These are phyloP conservation scores for Phataginus tricuspis DNA, from an alignment of 2,797 vertebrate species.

Conservation along the genomic window DNA sequence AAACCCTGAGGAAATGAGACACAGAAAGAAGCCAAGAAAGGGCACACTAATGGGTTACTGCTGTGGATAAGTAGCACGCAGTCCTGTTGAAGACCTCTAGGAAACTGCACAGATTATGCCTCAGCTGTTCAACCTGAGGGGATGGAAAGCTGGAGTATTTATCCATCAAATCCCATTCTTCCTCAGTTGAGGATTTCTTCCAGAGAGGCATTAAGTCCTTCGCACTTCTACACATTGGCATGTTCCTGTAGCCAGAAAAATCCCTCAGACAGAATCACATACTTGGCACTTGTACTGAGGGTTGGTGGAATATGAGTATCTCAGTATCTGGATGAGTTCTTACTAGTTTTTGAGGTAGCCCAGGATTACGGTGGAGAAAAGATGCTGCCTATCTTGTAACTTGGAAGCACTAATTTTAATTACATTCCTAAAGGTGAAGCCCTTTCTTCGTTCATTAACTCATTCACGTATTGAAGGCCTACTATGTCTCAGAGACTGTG, in stretches of 20 bases:
- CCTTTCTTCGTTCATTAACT: neutral
- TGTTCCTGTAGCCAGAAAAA: neutral
- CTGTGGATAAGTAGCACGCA: neutral
- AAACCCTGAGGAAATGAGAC: neutral
- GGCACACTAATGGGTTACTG: neutral
- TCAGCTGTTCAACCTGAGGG: neutral
- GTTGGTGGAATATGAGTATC: neutral
- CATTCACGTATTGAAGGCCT: neutral
- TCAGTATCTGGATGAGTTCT: neutral
- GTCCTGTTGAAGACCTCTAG: neutral
- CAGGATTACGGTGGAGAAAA: neutral
- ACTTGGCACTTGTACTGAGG: neutral
- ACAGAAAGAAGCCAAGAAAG: neutral
- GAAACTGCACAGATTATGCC: neutral
- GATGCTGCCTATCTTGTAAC: neutral
- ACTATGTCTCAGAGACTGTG: neutral
- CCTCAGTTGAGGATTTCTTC: neutral
- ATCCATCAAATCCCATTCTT: neutral
- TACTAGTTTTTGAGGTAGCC: conserved; percentile 27
- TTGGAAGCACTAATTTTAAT: neutral
- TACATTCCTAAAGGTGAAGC: neutral
- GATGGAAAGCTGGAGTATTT: neutral
- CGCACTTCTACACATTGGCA: neutral
- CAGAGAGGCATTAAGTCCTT: neutral
- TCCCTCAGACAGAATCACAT: neutral